Base-by-base conservation (phyloP, 2,888 invertebrate genomes). In the Pterobdella sp. region DNA sequence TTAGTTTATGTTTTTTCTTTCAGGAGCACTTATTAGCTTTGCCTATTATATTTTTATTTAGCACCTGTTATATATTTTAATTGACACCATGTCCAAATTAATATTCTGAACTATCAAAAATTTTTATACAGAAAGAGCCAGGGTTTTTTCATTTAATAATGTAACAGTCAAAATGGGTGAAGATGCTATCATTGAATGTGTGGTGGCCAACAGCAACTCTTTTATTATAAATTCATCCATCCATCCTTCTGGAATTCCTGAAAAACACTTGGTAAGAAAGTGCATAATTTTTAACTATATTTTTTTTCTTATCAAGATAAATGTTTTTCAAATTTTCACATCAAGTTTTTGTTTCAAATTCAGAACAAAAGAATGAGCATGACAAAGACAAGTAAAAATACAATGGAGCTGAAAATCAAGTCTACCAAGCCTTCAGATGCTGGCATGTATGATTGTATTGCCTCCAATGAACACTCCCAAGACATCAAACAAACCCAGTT, bases 161-260 rank as follows among this genome's bases (percentile, higher is more conserved):
- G 60, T n/a, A 22, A 56, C 60, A 3, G n/a, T n/a, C 4, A 56
- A 22, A 3, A 22, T 18, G 60, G 60, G 60, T 3, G 60, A 22
- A 22, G 60, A 56, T 22, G 60, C 26, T 22, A n/a, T 56, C n/a
- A 56, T 56, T 22, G 60, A 56, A 26, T 56, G 60, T n/a, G 60
- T 56, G 60, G 60, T 56, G 14, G n/a, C 18, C n/a, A 26, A 26
- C n/a, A n/a, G 14, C 60, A n/a, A 22, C 26, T 4, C 4, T 4
- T 22, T 56, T 22, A 56, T 56, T 4, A 56, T 56, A 22, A 56
- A 56, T 3, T 56, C 60, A 56, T 56, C 60, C 60, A n/a, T 26
- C 60, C 60, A 56, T 56, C 60, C 60, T 3, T 56, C n/a, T 56
- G 60, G 60, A 18, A 56, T 56, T 18, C 60, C 60, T 56, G 60